A percentile compares a stretch with the other conserved stretches of the same genome.
Conservation (phyloP, 2,113 vertebrate species). For the Onychostoma macrolepis region DNA sequence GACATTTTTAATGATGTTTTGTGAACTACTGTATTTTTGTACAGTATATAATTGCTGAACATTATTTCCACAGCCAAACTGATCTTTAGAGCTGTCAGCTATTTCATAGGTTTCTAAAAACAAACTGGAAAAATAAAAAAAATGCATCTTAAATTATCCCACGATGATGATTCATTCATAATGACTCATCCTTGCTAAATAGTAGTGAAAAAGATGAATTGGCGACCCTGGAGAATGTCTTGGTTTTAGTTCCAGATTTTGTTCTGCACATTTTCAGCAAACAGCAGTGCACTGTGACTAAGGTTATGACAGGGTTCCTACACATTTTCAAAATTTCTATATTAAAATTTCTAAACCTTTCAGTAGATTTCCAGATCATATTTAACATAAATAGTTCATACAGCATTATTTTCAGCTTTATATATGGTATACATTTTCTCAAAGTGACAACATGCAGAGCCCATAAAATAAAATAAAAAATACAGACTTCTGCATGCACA, state of each 20-base stretch:
- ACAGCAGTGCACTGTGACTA: neutral
- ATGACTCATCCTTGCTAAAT: neutral
- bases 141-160: neutral
- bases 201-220: neutral
- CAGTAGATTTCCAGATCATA: too few species aligned
- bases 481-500: too few species aligned
- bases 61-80: conserved; percentile 1
- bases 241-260: neutral
- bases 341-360: too few species aligned
- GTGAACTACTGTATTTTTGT: neutral
- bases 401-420: too few species aligned
- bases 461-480: too few species aligned
- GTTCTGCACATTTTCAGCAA: neutral
- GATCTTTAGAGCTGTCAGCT: conserved; percentile 4
- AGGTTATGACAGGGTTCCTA: neutral
- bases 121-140: neutral
- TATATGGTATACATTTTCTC: too few species aligned
- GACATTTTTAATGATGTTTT: neutral
- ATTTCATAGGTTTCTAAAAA: neutral
- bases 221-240: neutral
- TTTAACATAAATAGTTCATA: too few species aligned
- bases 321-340: too few species aligned
- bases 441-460: too few species aligned
- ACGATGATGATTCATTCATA: neutral
- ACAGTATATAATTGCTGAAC: neutral